Conservation (phyloP, 1,140 invertebrate species). For the Drosophila aff. region DNA sequence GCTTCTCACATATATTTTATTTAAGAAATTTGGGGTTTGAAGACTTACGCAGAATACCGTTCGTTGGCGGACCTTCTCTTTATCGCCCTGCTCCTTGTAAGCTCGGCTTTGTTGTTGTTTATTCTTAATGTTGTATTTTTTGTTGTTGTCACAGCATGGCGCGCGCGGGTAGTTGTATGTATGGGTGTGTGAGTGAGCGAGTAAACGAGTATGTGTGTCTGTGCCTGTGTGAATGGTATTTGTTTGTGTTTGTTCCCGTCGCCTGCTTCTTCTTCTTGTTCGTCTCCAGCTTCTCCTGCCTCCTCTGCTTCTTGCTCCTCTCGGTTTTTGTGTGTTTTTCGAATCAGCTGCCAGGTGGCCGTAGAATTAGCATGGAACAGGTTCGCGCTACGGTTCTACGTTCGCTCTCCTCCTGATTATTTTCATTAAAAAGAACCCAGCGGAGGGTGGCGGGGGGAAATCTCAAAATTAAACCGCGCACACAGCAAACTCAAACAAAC, state of each 20-base stretch:
- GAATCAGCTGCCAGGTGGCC: slow-evolving; percentile 77
- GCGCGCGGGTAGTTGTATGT: slow-evolving; percentile 1
- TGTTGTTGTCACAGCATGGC: slow-evolving; percentile 48
- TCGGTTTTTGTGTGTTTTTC: slow-evolving; percentile 15
- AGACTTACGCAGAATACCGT: slow-evolving; percentile 15
- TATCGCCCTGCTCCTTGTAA: slow-evolving; percentile 13
- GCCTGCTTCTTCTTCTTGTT: slow-evolving; percentile 10
- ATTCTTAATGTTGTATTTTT: slow-evolving; percentile 18
- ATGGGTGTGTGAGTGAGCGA: slow-evolving; percentile 3
- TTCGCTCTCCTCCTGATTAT: slow-evolving; percentile 23
- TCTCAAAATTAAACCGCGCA: slow-evolving; percentile 36
- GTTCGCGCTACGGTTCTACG: slow-evolving; percentile 37
- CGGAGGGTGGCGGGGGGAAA: not conserved
- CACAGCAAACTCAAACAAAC: slow-evolving; percentile 33
- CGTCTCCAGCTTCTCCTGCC: slow-evolving; percentile 16
- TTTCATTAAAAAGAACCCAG: slow-evolving; percentile 4
- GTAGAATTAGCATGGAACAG: slow-evolving; percentile 72
- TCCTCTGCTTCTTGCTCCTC: not conserved
- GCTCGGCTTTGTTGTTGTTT: slow-evolving; percentile 14
- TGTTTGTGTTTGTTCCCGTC: slow-evolving; percentile 30
- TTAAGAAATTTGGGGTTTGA: not conserved
- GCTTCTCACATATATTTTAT: not conserved
- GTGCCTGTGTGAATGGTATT: slow-evolving; percentile 22
- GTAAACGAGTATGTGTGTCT: not conserved
- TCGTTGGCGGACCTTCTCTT: slow-evolving; percentile 10